Evolutionary conservation across 2,888 invertebrate genomes (phyloP).

Genomic region (Sphaerophoria taeniata): DNA sequence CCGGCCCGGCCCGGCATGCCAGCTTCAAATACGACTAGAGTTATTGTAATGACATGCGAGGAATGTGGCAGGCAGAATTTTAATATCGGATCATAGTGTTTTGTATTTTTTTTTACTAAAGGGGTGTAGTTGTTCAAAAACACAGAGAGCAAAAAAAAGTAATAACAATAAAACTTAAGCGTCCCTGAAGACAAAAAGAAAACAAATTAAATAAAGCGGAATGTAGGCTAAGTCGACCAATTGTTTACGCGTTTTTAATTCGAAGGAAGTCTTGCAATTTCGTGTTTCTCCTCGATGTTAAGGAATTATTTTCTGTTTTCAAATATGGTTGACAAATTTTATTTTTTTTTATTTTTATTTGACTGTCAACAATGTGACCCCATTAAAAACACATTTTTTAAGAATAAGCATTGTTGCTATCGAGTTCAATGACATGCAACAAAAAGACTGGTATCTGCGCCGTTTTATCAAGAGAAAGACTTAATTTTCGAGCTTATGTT

Average conservation of each 20-base stretch:
- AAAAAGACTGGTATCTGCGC: background rate
- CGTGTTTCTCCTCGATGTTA: constrained; percentile 12
- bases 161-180: background rate
- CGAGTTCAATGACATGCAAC: background rate
- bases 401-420: background rate
- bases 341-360: constrained; percentile 20
- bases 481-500: too few species aligned
- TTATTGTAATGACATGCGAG: constrained; percentile 39
- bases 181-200: constrained; percentile 33
- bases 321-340: constrained; percentile 30
- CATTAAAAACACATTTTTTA: background rate
- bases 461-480: too few species aligned
- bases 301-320: constrained; percentile 20
- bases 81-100: constrained; percentile 31
- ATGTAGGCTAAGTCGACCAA: constrained; percentile 51
- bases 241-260: constrained; percentile 27
- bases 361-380: background rate
- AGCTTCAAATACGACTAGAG: constrained; percentile 17
- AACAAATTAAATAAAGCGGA: background rate
- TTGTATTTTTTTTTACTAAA: background rate
- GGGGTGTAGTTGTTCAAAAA: constrained; percentile 25
- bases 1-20: constrained; percentile 10
- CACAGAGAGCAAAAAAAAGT: background rate
- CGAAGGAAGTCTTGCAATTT: constrained; percentile 38
- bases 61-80: constrained; percentile 50